Evolutionary conservation across 1,140 invertebrate species (phyloP).

Genomic region (Notospermus geniculatus): DNA sequence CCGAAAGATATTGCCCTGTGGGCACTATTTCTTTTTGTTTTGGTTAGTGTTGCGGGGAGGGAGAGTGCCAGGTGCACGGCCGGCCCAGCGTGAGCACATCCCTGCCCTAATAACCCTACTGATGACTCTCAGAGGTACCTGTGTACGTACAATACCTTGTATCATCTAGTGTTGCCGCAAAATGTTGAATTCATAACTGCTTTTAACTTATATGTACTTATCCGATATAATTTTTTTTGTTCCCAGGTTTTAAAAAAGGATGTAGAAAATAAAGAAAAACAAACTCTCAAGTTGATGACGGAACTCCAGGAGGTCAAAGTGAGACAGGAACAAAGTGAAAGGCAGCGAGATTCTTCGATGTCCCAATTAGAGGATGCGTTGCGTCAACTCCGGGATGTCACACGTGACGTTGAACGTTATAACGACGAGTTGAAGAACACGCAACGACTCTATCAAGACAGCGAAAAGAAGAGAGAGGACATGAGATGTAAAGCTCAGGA

Average conservation of each 20-base stretch:
- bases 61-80: too few relatives aligned
- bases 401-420: slow-evolving; percentile 37
- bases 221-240: slow-evolving; percentile 4
- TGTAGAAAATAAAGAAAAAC: slow-evolving; percentile 48
- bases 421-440: slow-evolving; percentile 38
- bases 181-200: too few relatives aligned
- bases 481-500: slow-evolving; percentile 50
- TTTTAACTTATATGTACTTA: too few relatives aligned
- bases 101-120: too few relatives aligned
- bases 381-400: slow-evolving; percentile 29
- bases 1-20: too few relatives aligned
- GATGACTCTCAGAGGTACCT: too few relatives aligned
- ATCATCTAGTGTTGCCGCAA: too few relatives aligned
- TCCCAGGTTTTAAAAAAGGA: slow-evolving; percentile 48
- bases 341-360: slow-evolving; percentile 33
- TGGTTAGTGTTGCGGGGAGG: too few relatives aligned
- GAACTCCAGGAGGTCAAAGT: slow-evolving; percentile 44
- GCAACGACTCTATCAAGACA: slow-evolving; percentile 37
- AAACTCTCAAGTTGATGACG: slow-evolving; percentile 46
- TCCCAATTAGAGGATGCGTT: slow-evolving; percentile 41
- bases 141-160: too few relatives aligned
- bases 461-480: slow-evolving; percentile 48
- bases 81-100: too few relatives aligned
- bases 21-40: too few relatives aligned
- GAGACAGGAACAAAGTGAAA: slow-evolving; percentile 40